phyloP scores from a whole-genome alignment of 53 echinoderm and acorn worm species.

The Hippasteria phrygiana region DNA sequence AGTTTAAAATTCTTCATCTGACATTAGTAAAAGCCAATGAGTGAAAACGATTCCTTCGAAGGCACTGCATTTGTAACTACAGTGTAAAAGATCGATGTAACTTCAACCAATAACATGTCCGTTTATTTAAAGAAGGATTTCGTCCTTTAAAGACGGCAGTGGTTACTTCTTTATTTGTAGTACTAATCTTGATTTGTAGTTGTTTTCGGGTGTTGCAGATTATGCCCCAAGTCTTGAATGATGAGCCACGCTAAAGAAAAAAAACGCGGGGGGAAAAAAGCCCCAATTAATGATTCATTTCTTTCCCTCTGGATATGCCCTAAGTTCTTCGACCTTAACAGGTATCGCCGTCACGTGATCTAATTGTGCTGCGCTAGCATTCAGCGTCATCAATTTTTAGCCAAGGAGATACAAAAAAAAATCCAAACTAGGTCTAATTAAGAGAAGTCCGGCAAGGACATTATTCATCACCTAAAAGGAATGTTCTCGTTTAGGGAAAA shows the following conservation, averaged over 20 bases:
- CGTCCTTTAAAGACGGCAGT: too few relatives aligned
- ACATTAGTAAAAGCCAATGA: too few relatives aligned
- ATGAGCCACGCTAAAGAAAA: neutral
- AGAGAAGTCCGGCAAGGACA: conserved; percentile 7
- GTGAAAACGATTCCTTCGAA: too few relatives aligned
- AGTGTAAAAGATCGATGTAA: too few relatives aligned
- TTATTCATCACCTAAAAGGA: conserved; percentile 17
- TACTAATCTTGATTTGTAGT: too few relatives aligned
- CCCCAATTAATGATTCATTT: conserved; percentile 28
- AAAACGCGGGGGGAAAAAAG: neutral
- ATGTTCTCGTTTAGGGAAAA: neutral
- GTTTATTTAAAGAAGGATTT: too few relatives aligned
- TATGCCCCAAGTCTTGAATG: neutral
- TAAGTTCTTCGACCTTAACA: conserved; percentile 24
- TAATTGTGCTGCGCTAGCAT: neutral
- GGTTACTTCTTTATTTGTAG: too few relatives aligned
- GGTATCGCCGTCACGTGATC: conserved; percentile 13
- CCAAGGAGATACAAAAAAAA: neutral
- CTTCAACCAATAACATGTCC: too few relatives aligned
- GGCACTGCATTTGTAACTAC: too few relatives aligned
- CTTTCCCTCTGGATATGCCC: neutral
- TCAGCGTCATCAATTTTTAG: conserved; percentile 4
- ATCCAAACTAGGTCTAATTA: conserved; percentile 41
- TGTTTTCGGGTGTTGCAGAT: neutral
- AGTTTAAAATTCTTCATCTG: too few relatives aligned